Evolutionary conservation across 2,797 vertebrate species (phyloP).

Genomic region (Champsocephalus esox): DNA sequence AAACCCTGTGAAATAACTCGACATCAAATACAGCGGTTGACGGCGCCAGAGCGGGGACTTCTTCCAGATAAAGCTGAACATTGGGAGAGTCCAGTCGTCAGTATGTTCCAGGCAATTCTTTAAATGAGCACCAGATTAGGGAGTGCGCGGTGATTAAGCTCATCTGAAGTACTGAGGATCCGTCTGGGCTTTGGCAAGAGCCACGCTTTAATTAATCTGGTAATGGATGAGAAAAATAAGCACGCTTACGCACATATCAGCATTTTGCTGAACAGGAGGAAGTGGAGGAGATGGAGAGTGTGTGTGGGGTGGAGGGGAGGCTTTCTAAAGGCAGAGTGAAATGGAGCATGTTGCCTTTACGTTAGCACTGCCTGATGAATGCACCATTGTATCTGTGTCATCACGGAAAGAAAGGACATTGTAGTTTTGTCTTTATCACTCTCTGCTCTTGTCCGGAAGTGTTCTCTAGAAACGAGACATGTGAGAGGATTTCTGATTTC

Average conservation of each 20-base stretch:
- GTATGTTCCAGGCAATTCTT: constrained; percentile 82
- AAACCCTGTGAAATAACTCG: constrained; percentile 69
- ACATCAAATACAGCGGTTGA: constrained; percentile 74
- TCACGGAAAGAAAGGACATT: constrained; percentile 66
- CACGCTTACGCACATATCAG: constrained; percentile 85
- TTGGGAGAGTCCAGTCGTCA: constrained; percentile 81
- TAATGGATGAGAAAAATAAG: constrained; percentile 86
- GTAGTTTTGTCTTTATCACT: constrained; percentile 67
- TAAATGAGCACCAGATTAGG: constrained; percentile 86
- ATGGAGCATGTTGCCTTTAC: constrained; percentile 84
- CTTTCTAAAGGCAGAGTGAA: constrained; percentile 82
- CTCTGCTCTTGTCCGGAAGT: constrained; percentile 65
- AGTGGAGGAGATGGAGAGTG: constrained; percentile 57
- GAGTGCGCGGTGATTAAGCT: constrained; percentile 86
- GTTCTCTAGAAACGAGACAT: constrained; percentile 70
- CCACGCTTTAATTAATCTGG: constrained; percentile 87
- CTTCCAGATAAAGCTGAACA: constrained; percentile 75
- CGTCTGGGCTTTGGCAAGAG: constrained; percentile 86
- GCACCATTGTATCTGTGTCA: constrained; percentile 81
- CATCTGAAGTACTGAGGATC: constrained; percentile 86
- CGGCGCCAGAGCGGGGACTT: constrained; percentile 62
- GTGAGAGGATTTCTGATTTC: constrained; percentile 57
- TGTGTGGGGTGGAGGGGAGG: constrained; percentile 1
- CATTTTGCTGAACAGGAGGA: constrained; percentile 81
- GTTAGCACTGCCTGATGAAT: constrained; percentile 83